phyloP scores from a whole-genome alignment of 2,888 invertebrate genomes.

The Andrena camellia region DNA sequence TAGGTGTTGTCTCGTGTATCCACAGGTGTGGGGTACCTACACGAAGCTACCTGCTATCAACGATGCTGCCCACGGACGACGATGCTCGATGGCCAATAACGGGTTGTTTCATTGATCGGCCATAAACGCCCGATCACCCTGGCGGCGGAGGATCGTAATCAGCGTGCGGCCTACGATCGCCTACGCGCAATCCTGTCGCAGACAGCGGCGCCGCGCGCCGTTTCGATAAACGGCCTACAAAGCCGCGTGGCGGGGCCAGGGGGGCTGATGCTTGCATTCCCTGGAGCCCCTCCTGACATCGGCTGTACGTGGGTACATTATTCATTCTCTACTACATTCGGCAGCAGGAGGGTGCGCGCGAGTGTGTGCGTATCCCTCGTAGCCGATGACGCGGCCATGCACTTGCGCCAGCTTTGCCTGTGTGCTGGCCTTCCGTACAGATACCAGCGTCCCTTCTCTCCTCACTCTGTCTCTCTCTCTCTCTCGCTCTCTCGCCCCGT shows the following conservation, averaged over 20 bases:
- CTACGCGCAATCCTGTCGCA: slow-evolving; percentile 56
- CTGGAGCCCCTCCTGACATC: slow-evolving; percentile 72
- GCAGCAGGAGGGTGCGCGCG: slow-evolving; percentile 65
- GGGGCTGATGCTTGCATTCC: slow-evolving; percentile 69
- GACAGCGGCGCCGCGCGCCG: slow-evolving; percentile 38
- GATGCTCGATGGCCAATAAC: not conserved
- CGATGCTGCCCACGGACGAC: not conserved
- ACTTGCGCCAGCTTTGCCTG: slow-evolving; percentile 34
- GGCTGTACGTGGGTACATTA: slow-evolving; percentile 72
- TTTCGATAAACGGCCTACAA: slow-evolving; percentile 69
- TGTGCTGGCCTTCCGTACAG: slow-evolving; percentile 14
- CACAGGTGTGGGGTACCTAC: not conserved
- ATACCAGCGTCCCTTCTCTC: slow-evolving; percentile 23
- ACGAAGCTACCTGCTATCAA: not conserved
- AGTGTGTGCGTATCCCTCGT: slow-evolving; percentile 56
- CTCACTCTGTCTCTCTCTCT: slow-evolving; percentile 36
- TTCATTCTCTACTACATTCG: slow-evolving; percentile 74
- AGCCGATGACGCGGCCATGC: slow-evolving; percentile 52
- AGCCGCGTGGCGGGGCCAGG: slow-evolving; percentile 24
- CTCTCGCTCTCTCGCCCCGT: slow-evolving; percentile 40
- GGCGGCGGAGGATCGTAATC: not conserved
- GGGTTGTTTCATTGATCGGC: not conserved
- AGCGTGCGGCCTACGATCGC: slow-evolving; percentile 41
- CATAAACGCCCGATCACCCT: slow-evolving; percentile 17
- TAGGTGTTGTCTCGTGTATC: not conserved